Percentiles rank a stretch among this genome's conserved stretches.
Evolutionary conservation across 2,888 invertebrate species (phyloP).

Genomic region (Drosophila putrida): DNA sequence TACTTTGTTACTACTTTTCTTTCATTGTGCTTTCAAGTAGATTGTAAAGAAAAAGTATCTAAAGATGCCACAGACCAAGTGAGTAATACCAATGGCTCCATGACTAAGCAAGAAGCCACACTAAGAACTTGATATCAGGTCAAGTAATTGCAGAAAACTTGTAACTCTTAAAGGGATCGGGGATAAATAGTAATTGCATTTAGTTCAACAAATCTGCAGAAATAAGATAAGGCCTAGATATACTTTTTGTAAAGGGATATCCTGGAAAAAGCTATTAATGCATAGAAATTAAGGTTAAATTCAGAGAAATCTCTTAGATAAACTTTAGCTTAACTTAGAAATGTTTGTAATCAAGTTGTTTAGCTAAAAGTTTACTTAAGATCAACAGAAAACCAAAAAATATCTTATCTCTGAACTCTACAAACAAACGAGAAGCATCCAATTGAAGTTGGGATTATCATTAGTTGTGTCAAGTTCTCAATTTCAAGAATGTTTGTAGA

Average conservation of each 20-base stretch:
- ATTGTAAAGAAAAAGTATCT: constrained; percentile 2
- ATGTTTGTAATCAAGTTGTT: not conserved
- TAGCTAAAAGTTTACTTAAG: not conserved
- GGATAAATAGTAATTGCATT: too few relatives aligned
- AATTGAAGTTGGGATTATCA: constrained; percentile 1
- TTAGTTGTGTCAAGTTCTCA: constrained; percentile 12
- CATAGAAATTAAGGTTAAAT: too few relatives aligned
- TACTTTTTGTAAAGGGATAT: too few relatives aligned
- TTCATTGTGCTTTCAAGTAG: not conserved
- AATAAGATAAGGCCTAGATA: too few relatives aligned
- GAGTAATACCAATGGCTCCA: not conserved
- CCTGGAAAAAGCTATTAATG: too few relatives aligned
- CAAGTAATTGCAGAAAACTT: not conserved
- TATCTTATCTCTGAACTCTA: constrained; percentile 1
- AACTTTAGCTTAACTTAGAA: not conserved
- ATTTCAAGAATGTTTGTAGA: constrained; percentile 16
- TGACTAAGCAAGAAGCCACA: constrained; percentile 1
- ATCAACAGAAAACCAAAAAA: not conserved
- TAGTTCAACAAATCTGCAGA: too few relatives aligned
- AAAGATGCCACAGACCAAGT: not conserved
- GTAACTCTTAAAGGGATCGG: too few relatives aligned
- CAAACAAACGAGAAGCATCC: not conserved
- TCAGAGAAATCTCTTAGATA: not conserved
- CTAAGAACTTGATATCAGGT: not conserved
- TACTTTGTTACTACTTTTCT: constrained; percentile 1